Conservation (phyloP, 1,140 invertebrate species). For the Manduca sexta region DNA sequence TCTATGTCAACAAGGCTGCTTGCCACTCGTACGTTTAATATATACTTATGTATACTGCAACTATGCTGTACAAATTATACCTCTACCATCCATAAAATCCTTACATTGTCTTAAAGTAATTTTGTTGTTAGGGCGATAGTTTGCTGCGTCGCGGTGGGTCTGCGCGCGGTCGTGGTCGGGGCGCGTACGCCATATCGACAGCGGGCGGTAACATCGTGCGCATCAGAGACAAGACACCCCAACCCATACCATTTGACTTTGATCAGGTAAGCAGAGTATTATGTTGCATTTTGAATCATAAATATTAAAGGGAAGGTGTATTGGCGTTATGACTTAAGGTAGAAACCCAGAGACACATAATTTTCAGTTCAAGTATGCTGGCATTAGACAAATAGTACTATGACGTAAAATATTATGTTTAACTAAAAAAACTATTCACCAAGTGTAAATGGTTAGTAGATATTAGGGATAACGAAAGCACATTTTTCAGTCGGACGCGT, state of each 20-base stretch:
- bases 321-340: too few relatives aligned
- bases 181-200: slow-evolving; percentile 32
- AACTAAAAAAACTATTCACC: too few relatives aligned
- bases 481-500: slow-evolving; percentile 39
- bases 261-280: slow-evolving; percentile 37
- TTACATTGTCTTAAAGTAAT: neutral
- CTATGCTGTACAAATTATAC: too few relatives aligned
- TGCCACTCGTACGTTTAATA: too few relatives aligned
- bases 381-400: too few relatives aligned
- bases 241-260: slow-evolving; percentile 34
- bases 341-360: too few relatives aligned
- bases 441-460: too few relatives aligned
- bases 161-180: slow-evolving; percentile 46
- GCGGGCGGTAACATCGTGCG: slow-evolving; percentile 50
- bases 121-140: slow-evolving; percentile 40
- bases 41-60: too few relatives aligned
- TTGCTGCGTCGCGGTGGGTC: slow-evolving; percentile 45
- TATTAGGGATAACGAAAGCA: neutral
- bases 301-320: too few relatives aligned
- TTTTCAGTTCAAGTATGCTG: too few relatives aligned
- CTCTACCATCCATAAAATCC: too few relatives aligned
- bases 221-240: slow-evolving; percentile 35
- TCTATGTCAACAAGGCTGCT: neutral
- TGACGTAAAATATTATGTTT: too few relatives aligned
- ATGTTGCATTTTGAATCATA: neutral